Evolutionary conservation across 2,888 invertebrate species (phyloP).

Genomic region (Eustalomyia histrio): DNA sequence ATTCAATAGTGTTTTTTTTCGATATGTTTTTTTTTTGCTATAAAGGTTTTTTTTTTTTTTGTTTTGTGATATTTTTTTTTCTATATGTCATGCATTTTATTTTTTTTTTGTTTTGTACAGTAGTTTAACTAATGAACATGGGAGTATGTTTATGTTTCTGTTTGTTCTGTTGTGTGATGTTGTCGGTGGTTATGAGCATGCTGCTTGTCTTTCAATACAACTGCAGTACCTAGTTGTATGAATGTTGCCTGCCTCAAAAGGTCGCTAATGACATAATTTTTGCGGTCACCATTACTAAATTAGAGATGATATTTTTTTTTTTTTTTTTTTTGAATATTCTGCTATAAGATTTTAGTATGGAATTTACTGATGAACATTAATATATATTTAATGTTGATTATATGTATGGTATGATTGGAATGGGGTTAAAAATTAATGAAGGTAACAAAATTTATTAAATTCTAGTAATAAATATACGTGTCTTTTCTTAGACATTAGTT

Average conservation of each 20-base stretch:
- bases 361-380: slow-evolving; percentile 26
- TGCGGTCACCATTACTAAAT: slow-evolving; percentile 60
- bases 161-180: slow-evolving; percentile 12
- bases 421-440: slow-evolving; percentile 29
- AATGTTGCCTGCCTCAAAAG: slow-evolving; percentile 55
- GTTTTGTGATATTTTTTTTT: slow-evolving; percentile 19
- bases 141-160: slow-evolving; percentile 54
- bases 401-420: slow-evolving; percentile 53
- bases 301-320: slow-evolving; percentile 51
- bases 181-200: slow-evolving; percentile 9
- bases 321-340: not conserved
- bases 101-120: slow-evolving; percentile 56
- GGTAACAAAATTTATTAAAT: not conserved
- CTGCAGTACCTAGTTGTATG: not conserved
- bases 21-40: not conserved
- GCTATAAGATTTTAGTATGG: not conserved
- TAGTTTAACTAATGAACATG: slow-evolving; percentile 65
- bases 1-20: slow-evolving; percentile 53
- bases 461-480: too few relatives aligned
- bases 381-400: slow-evolving; percentile 40
- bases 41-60: slow-evolving; percentile 20
- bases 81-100: slow-evolving; percentile 56
- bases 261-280: slow-evolving; percentile 67
- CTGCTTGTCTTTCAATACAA: slow-evolving; percentile 19
- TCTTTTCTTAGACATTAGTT: too few relatives aligned